Evolutionary conservation across 2,888 invertebrate genomes (phyloP).

Genomic region (Oscheius myriophilus): DNA sequence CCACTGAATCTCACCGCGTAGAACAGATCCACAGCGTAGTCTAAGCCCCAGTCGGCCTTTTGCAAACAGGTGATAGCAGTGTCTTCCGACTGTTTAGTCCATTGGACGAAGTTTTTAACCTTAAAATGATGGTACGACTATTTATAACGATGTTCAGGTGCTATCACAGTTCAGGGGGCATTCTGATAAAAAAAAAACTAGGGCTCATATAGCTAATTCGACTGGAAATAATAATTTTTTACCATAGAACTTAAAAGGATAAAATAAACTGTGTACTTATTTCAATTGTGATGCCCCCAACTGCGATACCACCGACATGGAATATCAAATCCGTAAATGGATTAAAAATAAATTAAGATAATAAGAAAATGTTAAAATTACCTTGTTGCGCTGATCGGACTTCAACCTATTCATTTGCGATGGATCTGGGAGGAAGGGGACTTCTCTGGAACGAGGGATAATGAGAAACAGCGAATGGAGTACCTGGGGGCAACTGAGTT

Average conservation of each 20-base stretch:
- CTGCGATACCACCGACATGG: too few relatives aligned
- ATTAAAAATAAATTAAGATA: background rate
- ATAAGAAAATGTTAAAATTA: too few relatives aligned
- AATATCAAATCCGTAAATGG: background rate
- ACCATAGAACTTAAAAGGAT: too few relatives aligned
- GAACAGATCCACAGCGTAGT: constrained; percentile 49
- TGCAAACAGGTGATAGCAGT: constrained; percentile 58
- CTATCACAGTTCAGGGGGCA: background rate
- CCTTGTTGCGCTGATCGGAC: background rate
- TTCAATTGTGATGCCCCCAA: background rate
- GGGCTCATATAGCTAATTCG: too few relatives aligned
- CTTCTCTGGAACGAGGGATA: background rate
- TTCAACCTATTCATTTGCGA: background rate
- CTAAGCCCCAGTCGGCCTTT: constrained; percentile 64
- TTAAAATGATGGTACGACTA: background rate
- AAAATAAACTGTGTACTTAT: background rate
- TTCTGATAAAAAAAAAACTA: background rate
- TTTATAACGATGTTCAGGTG: background rate
- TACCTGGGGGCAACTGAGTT: background rate
- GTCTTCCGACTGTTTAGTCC: constrained; percentile 19
- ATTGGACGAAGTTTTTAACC: constrained; percentile 27
- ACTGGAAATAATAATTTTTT: background rate
- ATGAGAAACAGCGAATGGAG: background rate
- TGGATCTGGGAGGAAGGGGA: background rate
- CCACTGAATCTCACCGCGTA: constrained; percentile 10